Conservation (phyloP, 53 echinoderm and acorn worm species). For the Stichopus horrens region DNA sequence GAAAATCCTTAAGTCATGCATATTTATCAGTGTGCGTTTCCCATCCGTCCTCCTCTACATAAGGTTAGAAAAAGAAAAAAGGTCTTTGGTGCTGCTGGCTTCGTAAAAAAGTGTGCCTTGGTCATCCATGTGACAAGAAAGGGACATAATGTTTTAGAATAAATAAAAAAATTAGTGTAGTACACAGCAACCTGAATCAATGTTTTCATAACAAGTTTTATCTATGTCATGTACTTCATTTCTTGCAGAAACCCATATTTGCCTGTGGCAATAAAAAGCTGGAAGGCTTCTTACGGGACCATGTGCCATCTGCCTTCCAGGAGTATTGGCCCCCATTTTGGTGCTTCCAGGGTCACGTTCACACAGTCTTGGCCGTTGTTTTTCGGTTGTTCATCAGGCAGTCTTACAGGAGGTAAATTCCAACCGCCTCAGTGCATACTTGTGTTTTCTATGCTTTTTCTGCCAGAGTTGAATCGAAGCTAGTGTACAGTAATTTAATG, state of each 20-base stretch:
- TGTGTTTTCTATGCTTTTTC: background rate
- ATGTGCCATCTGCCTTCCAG: constrained; percentile 61
- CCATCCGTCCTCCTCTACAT: no score
- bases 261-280: constrained; percentile 70
- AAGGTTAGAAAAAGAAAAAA: no score
- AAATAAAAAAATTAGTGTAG: no score
- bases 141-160: no score
- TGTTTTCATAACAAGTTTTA: no score
- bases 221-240: background rate
- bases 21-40: no score
- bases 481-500: background rate
- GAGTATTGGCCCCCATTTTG: constrained; percentile 81
- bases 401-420: constrained; percentile 65
- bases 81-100: no score
- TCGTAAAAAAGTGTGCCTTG: no score
- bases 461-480: background rate
- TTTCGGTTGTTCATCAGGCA: constrained; percentile 52
- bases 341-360: constrained; percentile 66
- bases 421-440: background rate
- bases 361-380: constrained; percentile 64
- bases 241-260: constrained; percentile 67
- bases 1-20: no score
- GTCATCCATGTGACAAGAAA: no score
- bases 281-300: constrained; percentile 55
- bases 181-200: no score